These are phyloP conservation scores for Pecten maximus DNA, from an alignment of 2,888 invertebrate species.

Conservation along the genomic window DNA sequence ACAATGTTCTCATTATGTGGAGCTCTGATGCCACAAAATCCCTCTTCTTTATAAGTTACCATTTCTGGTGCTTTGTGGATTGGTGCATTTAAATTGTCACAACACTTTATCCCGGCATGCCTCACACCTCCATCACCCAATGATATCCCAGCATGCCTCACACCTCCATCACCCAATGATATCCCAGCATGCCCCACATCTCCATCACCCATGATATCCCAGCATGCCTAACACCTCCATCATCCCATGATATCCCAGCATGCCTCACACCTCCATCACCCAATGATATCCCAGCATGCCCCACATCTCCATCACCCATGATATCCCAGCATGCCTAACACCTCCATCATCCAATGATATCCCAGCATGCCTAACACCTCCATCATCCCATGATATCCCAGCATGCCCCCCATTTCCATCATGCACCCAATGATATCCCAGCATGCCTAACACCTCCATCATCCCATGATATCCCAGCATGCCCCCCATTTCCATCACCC, in stretches of 20 bases:
- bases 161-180: not conserved
- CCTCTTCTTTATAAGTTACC: too few species aligned
- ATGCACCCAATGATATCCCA: too few species aligned
- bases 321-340: not conserved
- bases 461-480: not conserved
- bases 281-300: not conserved
- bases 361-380: not conserved
- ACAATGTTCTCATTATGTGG: too few species aligned
- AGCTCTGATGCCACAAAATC: too few species aligned
- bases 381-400: not conserved
- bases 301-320: too few species aligned
- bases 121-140: not conserved
- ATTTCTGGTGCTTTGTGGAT: too few species aligned
- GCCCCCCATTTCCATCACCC: not conserved
- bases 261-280: not conserved
- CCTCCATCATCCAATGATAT: not conserved
- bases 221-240: too few species aligned
- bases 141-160: not conserved
- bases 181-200: not conserved
- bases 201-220: not conserved
- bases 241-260: not conserved
- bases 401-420: not conserved
- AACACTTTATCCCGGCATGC: too few species aligned
- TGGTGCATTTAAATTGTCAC: too few species aligned
- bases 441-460: not conserved